These are phyloP conservation scores for Plectropomus leopardus DNA, from an alignment of 2,113 vertebrate species.

Conservation along the genomic window DNA sequence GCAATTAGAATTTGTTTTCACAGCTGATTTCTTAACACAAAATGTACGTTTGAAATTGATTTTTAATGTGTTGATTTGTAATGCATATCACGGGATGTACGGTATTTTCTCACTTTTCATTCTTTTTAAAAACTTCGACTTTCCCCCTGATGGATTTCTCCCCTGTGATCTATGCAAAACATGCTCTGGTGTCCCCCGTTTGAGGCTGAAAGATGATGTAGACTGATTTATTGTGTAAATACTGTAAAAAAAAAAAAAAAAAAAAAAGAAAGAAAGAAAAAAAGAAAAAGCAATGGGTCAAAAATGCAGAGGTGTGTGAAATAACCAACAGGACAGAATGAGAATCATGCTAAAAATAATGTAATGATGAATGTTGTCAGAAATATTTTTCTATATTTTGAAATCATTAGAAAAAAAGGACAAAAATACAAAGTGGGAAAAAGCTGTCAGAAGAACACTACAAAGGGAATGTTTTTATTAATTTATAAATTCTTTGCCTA, in stretches of 20 bases:
- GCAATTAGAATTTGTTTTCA: constrained; percentile 14
- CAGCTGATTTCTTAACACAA: background rate
- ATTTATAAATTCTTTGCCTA: constrained; percentile 89
- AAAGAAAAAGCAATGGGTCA: constrained; percentile 29
- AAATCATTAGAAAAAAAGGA: constrained; percentile 67
- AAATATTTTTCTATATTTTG: constrained; percentile 89
- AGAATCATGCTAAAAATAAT: constrained; percentile 71
- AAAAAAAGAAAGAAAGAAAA: too few relatives aligned
- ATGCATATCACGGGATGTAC: constrained; percentile 27
- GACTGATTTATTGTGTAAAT: constrained; percentile 73
- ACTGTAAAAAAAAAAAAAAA: constrained; percentile 78
- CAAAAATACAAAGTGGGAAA: constrained; percentile 63
- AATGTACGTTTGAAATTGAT: constrained; percentile 17
- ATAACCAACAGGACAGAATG: constrained; percentile 72
- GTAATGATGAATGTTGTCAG: constrained; percentile 83
- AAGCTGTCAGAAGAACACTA: constrained; percentile 82
- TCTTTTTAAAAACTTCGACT: constrained; percentile 24
- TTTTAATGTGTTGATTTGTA: constrained; percentile 13
- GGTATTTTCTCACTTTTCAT: background rate
- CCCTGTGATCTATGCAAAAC: constrained; percentile 87
- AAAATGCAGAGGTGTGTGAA: constrained; percentile 55
- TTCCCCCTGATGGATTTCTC: constrained; percentile 25
- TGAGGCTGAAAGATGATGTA: constrained; percentile 60
- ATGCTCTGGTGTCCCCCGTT: constrained; percentile 63
- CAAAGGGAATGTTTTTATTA: constrained; percentile 90